Percentiles rank a stretch among this genome's conserved stretches.
Evolutionary conservation across 2,888 invertebrate genomes (phyloP).

Genomic region (Sacculina carcini): DNA sequence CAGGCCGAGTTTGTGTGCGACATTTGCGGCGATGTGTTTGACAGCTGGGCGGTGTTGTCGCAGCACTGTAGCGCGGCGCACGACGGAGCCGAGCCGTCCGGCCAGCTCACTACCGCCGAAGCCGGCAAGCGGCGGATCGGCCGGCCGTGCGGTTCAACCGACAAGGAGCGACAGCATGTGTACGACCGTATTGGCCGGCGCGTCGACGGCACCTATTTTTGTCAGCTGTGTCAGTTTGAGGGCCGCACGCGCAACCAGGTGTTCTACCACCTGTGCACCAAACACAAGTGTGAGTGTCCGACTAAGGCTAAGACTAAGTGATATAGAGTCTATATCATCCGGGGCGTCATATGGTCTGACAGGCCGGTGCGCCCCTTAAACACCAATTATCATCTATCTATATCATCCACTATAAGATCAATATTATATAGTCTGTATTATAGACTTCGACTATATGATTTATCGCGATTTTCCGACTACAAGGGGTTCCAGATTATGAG

Average conservation of each 20-base stretch:
- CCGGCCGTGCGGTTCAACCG: neutral
- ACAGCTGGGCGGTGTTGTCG: neutral
- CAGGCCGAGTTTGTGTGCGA: neutral
- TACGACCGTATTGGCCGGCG: neutral
- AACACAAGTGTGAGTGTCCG: neutral
- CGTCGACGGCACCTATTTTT: neutral
- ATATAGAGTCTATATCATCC: too few relatives aligned
- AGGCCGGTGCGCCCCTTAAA: too few relatives aligned
- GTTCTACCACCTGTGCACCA: neutral
- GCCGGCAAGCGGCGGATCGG: neutral
- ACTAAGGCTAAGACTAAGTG: too few relatives aligned
- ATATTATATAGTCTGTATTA: too few relatives aligned
- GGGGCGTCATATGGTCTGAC: too few relatives aligned
- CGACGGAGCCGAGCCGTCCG: neutral
- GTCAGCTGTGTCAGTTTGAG: neutral
- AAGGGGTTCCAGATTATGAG: too few relatives aligned
- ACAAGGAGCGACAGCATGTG: neutral
- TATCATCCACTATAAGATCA: too few relatives aligned
- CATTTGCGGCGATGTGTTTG: neutral
- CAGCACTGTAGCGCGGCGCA: neutral
- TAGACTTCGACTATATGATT: too few relatives aligned
- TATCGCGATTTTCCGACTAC: too few relatives aligned
- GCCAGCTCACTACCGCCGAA: neutral
- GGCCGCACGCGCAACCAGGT: neutral
- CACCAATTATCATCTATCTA: too few relatives aligned